phyloP scores from a whole-genome alignment of 2,797 vertebrate species.

The Myripristis murdjan region DNA sequence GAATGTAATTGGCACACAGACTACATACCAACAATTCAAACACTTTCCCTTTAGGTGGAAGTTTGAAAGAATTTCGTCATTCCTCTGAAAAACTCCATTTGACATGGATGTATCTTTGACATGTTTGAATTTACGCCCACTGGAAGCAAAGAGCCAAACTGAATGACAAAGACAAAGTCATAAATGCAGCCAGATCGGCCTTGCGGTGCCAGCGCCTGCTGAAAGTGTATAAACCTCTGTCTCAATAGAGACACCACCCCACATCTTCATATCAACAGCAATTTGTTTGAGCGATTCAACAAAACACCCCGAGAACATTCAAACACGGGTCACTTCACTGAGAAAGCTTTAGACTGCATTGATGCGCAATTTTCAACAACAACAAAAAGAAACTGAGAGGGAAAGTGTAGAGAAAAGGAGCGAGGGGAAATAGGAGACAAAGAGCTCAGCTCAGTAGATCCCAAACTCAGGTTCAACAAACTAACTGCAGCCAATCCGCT shows the following conservation, averaged over 20 bases:
- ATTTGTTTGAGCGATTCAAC: slow-evolving; percentile 76
- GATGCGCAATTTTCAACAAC: slow-evolving; percentile 71
- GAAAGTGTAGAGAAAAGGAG: slow-evolving; percentile 72
- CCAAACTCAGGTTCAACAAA: slow-evolving; percentile 79
- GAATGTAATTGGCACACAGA: no score
- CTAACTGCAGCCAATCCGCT: slow-evolving; percentile 62
- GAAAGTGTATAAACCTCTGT: slow-evolving; percentile 58
- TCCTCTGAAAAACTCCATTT: slow-evolving; percentile 17
- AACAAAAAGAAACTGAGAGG: slow-evolving; percentile 69
- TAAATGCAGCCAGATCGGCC: slow-evolving; percentile 49
- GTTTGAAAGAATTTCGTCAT: background rate
- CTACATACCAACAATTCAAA: no score
- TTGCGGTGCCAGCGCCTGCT: slow-evolving; percentile 10
- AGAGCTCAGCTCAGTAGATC: slow-evolving; percentile 69
- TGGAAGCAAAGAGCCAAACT: slow-evolving; percentile 12
- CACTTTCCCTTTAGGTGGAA: slow-evolving; percentile 7
- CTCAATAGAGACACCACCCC: slow-evolving; percentile 66
- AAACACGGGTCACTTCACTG: slow-evolving; percentile 78
- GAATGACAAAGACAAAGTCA: slow-evolving; percentile 53
- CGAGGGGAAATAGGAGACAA: slow-evolving; percentile 74
- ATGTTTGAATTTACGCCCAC: slow-evolving; percentile 33
- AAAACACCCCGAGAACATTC: slow-evolving; percentile 70
- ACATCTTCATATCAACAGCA: slow-evolving; percentile 78
- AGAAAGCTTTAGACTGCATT: slow-evolving; percentile 72
- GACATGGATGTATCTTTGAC: slow-evolving; percentile 11